These are phyloP conservation scores for Anarsia innoxiella DNA, from an alignment of 2,888 invertebrate genomes.

Conservation along the genomic window DNA sequence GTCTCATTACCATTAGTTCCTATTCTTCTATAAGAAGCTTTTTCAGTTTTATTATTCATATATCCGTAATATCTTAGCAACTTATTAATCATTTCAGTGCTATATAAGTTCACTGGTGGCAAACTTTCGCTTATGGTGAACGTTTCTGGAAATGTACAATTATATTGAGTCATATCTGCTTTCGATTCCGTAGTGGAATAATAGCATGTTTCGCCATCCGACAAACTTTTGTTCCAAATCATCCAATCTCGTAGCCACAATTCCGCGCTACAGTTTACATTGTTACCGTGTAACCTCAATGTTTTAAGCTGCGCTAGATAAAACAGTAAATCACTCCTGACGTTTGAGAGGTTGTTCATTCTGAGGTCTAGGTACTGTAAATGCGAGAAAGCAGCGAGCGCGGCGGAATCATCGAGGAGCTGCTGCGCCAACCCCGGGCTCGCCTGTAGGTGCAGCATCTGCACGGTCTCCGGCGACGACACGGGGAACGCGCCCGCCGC, in stretches of 20 bases:
- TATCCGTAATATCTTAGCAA: slow-evolving; percentile 64
- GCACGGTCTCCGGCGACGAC: slow-evolving; percentile 81
- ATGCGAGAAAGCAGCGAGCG: slow-evolving; percentile 81
- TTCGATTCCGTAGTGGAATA: slow-evolving; percentile 61
- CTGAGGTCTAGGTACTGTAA: slow-evolving; percentile 82
- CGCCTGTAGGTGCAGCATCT: slow-evolving; percentile 83
- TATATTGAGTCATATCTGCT: slow-evolving; percentile 60
- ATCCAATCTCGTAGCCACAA: slow-evolving; percentile 83
- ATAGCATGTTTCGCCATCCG: slow-evolving; percentile 57
- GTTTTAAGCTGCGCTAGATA: slow-evolving; percentile 81
- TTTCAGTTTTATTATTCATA: slow-evolving; percentile 63
- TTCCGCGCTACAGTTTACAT: slow-evolving; percentile 80
- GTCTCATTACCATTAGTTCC: slow-evolving; percentile 23
- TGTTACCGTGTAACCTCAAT: slow-evolving; percentile 81
- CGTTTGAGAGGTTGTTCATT: slow-evolving; percentile 73
- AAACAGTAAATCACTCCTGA: slow-evolving; percentile 79
- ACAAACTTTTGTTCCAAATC: slow-evolving; percentile 59
- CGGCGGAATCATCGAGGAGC: slow-evolving; percentile 81
- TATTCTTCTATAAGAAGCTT: slow-evolving; percentile 26
- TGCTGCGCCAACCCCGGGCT: slow-evolving; percentile 83
- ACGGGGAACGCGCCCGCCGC: slow-evolving; percentile 82
- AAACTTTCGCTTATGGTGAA: slow-evolving; percentile 68
- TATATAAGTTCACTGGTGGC: slow-evolving; percentile 67
- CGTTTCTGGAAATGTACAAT: slow-evolving; percentile 68
- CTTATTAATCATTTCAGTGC: slow-evolving; percentile 71